Conservation (phyloP, 2,888 invertebrate genomes). For the Neoaliturus tenellus region DNA sequence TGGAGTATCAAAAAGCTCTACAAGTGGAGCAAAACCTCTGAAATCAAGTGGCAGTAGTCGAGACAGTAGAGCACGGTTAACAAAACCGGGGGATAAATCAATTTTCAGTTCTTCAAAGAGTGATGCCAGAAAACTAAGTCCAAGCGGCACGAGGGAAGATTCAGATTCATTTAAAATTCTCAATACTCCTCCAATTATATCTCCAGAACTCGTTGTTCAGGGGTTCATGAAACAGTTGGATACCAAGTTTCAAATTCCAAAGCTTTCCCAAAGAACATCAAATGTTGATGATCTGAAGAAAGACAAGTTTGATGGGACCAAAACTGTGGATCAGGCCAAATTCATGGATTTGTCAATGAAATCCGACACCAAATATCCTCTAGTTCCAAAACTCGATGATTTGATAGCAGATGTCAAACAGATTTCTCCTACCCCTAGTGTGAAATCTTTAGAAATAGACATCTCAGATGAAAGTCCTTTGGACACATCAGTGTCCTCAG, state of each 20-base stretch:
- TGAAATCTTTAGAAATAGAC: slow-evolving; percentile 50
- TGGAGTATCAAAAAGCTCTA: slow-evolving; percentile 52
- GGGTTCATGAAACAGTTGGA: slow-evolving; percentile 87
- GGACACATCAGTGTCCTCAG: slow-evolving; percentile 57
- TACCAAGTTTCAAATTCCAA: slow-evolving; percentile 92
- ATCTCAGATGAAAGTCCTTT: slow-evolving; percentile 49
- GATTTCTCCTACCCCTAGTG: slow-evolving; percentile 38
- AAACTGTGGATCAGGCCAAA: slow-evolving; percentile 38
- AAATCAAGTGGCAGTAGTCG: slow-evolving; percentile 65
- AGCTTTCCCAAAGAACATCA: slow-evolving; percentile 78
- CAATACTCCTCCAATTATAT: slow-evolving; percentile 74
- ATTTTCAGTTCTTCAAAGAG: slow-evolving; percentile 78
- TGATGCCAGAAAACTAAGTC: slow-evolving; percentile 81
- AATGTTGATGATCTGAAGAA: slow-evolving; percentile 66
- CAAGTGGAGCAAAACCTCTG: slow-evolving; percentile 60
- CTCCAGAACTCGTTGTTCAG: slow-evolving; percentile 78
- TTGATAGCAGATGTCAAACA: slow-evolving; percentile 49
- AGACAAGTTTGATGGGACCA: slow-evolving; percentile 56
- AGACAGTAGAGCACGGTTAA: slow-evolving; percentile 59
- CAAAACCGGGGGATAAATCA: slow-evolving; percentile 59
- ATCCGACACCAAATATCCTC: slow-evolving; percentile 42
- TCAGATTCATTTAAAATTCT: slow-evolving; percentile 79
- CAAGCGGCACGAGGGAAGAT: slow-evolving; percentile 80
- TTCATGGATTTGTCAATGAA: slow-evolving; percentile 52
- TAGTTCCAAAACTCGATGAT: slow-evolving; percentile 49